phyloP scores from a whole-genome alignment of 2,113 vertebrate species.

The Coturnix japonica region DNA sequence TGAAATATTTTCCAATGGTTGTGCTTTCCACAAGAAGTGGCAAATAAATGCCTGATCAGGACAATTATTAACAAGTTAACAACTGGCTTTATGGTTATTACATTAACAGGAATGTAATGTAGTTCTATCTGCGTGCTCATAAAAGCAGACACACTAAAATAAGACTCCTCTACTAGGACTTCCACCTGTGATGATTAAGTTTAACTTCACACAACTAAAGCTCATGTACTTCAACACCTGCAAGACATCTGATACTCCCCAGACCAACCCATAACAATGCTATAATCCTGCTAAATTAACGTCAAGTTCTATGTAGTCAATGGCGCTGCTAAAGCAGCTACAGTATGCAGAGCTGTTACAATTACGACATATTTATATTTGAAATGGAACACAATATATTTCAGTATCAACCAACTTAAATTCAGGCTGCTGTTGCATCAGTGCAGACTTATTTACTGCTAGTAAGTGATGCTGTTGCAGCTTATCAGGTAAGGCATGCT shows the following conservation, averaged over 20 bases:
- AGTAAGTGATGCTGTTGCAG: background rate
- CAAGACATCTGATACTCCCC: background rate
- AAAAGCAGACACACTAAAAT: constrained; percentile 40
- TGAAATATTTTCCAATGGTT: constrained; percentile 20
- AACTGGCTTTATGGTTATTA: background rate
- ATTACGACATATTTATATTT: background rate
- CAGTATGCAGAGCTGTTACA: background rate
- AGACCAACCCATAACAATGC: background rate
- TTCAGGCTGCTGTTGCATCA: background rate
- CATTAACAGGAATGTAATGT: background rate
- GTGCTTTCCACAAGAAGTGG: constrained; percentile 7
- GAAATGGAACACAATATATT: background rate
- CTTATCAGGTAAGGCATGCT: background rate
- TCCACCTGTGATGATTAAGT: background rate
- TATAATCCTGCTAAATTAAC: background rate
- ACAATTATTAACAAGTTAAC: constrained; percentile 30
- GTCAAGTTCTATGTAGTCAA: background rate
- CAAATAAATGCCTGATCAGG: background rate
- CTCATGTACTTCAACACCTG: background rate
- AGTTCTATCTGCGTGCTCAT: background rate
- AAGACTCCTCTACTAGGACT: background rate
- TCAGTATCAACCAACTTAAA: background rate
- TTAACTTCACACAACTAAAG: background rate
- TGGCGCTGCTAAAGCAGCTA: background rate
- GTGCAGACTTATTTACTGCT: background rate